phyloP scores from a whole-genome alignment of 2,888 invertebrate genomes.

The Actias luna region DNA sequence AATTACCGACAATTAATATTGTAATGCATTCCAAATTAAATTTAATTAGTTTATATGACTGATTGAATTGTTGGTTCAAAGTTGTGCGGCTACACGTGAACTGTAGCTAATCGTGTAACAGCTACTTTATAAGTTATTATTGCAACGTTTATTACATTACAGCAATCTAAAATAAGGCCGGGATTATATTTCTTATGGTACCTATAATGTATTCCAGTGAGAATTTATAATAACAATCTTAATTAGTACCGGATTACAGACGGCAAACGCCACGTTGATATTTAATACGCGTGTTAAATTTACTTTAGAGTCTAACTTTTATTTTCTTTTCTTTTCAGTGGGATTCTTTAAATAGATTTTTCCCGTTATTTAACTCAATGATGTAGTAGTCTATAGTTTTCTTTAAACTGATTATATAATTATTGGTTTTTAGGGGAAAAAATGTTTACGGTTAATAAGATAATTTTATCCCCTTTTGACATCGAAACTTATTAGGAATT shows the following conservation, averaged over 20 bases:
- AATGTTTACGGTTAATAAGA: too few species aligned
- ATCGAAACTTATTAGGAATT: too few species aligned
- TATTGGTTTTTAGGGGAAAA: too few species aligned
- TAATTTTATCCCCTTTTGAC: too few species aligned
- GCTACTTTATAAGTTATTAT: conserved; percentile 12
- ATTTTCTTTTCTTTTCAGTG: neutral
- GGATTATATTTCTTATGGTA: conserved; percentile 23
- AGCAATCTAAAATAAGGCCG: conserved; percentile 26
- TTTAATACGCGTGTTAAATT: conserved; percentile 10
- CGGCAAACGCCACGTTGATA: neutral
- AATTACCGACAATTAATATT: too few species aligned
- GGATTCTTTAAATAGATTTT: conserved; percentile 1
- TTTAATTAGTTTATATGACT: neutral
- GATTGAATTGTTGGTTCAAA: neutral
- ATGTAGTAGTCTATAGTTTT: neutral
- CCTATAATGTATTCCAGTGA: conserved; percentile 6
- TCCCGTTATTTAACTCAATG: neutral
- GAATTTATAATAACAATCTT: conserved; percentile 21
- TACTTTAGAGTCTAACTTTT: neutral
- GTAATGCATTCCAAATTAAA: too few species aligned
- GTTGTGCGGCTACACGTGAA: neutral
- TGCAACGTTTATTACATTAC: conserved; percentile 18
- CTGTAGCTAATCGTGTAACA: neutral
- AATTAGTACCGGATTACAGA: conserved; percentile 8
- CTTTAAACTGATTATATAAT: neutral